A percentile compares a stretch with the other conserved stretches of the same genome.
phyloP scores from a whole-genome alignment of 1,140 invertebrate genomes.

The Linepithema humile region DNA sequence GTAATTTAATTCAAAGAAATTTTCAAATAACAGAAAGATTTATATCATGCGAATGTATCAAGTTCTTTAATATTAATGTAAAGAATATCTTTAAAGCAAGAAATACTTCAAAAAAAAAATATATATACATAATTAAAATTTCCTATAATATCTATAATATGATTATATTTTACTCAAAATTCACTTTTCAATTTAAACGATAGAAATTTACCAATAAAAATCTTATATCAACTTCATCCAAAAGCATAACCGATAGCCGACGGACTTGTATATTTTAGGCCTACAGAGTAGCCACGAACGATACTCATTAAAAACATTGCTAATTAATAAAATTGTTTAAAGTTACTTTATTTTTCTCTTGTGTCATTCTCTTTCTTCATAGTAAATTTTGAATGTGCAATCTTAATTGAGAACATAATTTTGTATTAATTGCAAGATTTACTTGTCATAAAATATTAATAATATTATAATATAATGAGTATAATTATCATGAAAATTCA shows the following conservation, averaged over 20 bases:
- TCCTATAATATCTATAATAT: background rate
- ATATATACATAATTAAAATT: background rate
- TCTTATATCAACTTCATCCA: background rate
- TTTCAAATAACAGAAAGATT: no score
- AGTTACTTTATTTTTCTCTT: background rate
- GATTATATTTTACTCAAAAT: background rate
- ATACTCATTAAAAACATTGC: background rate
- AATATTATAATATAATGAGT: no score
- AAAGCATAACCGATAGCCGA: constrained; percentile 3
- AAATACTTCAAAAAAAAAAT: background rate
- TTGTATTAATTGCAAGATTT: background rate
- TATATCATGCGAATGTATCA: no score
- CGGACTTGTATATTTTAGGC: constrained; percentile 43
- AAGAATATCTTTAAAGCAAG: no score
- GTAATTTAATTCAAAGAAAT: no score
- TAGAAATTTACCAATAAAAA: background rate
- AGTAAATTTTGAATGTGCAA: background rate
- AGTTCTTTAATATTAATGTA: no score
- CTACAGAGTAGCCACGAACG: background rate
- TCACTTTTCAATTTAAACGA: background rate
- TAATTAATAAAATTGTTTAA: background rate
- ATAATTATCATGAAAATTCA: background rate
- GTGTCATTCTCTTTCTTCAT: background rate
- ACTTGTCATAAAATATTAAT: background rate
- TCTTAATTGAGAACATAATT: background rate